These are phyloP conservation scores for Anneissia japonica DNA, from an alignment of 35 echinoderm and acorn worm genomes.

Conservation along the genomic window DNA sequence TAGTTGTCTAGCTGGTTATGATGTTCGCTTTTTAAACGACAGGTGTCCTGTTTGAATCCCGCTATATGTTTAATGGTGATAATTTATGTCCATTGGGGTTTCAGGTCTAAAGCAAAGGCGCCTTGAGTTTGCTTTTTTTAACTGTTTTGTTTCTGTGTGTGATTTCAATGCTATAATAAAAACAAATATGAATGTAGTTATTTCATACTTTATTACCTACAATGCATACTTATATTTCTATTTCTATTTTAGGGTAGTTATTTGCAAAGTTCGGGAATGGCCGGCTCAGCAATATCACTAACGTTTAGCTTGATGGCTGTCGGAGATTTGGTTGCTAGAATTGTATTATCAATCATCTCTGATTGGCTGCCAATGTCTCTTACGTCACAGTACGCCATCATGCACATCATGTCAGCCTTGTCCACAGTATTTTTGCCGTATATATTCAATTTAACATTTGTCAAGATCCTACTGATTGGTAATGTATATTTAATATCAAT, in stretches of 20 bases:
- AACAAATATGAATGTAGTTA: too few species aligned
- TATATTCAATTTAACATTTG: not conserved
- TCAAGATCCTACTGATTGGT: not conserved
- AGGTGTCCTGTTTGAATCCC: too few species aligned
- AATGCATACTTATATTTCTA: too few species aligned
- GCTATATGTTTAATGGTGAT: too few species aligned
- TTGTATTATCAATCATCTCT: not conserved
- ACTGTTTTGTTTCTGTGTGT: too few species aligned
- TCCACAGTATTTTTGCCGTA: not conserved
- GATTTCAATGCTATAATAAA: too few species aligned
- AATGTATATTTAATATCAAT: not conserved
- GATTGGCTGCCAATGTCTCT: not conserved
- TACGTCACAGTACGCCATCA: not conserved
- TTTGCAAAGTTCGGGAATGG: not conserved
- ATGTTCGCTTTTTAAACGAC: too few species aligned
- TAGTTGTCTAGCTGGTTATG: too few species aligned
- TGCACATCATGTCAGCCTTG: not conserved
- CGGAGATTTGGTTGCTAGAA: not conserved
- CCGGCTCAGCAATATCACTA: not conserved
- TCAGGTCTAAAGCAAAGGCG: too few species aligned
- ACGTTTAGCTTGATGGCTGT: not conserved
- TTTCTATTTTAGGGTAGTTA: not conserved
- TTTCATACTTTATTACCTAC: too few species aligned
- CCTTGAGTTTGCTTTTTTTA: too few species aligned
- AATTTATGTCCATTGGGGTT: too few species aligned